Percentiles rank a stretch among this genome's conserved stretches.
Evolutionary conservation across 2,113 vertebrate species (phyloP).

Genomic region (Neolamprologus longior): DNA sequence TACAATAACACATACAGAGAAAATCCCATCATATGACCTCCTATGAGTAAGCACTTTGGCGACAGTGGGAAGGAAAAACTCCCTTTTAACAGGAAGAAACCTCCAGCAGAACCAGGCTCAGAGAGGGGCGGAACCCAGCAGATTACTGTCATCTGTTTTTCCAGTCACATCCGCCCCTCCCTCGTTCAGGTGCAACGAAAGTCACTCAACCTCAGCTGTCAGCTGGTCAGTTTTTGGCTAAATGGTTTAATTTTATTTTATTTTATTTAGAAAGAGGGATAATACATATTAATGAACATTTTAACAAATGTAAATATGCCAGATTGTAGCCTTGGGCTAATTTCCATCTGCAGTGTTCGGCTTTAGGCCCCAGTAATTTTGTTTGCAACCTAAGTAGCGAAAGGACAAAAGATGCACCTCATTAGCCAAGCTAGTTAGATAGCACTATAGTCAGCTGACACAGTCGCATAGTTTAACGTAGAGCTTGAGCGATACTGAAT

Average conservation of each 20-base stretch:
- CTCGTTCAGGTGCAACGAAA: accelerated
- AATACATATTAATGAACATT: neutral
- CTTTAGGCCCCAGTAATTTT: neutral
- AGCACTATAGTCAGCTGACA: neutral
- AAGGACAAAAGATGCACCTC: neutral
- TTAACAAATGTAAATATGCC: neutral
- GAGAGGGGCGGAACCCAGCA: neutral
- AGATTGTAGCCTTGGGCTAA: neutral
- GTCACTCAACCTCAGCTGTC: neutral
- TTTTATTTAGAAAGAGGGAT: neutral
- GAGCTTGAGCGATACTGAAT: neutral
- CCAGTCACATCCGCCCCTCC: neutral
- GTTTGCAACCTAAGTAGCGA: neutral
- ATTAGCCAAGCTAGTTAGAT: neutral
- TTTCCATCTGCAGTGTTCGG: neutral
- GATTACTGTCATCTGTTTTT: neutral
- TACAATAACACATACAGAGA: neutral
- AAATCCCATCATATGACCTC: accelerated
- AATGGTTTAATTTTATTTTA: accelerated
- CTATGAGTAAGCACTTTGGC: neutral
- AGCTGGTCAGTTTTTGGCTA: neutral
- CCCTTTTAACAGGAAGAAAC: neutral
- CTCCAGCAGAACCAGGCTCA: neutral
- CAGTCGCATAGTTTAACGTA: neutral
- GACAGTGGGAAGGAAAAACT: neutral